Evolutionary conservation across 1,140 invertebrate genomes (phyloP).

Genomic region (Bilobella aurantiaca): DNA sequence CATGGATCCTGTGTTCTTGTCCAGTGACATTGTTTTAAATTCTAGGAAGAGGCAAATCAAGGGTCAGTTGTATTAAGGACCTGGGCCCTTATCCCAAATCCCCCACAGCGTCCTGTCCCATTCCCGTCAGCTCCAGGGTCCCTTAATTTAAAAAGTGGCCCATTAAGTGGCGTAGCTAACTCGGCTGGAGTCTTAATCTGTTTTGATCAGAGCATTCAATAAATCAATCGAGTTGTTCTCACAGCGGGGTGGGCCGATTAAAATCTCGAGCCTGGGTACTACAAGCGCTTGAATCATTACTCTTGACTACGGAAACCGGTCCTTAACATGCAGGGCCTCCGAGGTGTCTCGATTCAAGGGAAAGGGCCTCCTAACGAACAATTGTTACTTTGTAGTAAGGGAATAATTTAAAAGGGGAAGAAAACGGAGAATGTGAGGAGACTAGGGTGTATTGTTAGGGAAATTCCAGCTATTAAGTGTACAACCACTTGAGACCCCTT

Average conservation of each 20-base stretch:
- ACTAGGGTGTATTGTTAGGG: neutral
- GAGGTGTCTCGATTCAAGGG: neutral
- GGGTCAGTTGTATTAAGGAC: neutral
- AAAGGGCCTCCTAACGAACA: neutral
- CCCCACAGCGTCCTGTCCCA: neutral
- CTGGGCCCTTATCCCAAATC: no score
- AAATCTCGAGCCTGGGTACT: neutral
- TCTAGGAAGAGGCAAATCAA: no score
- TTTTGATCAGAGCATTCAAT: neutral
- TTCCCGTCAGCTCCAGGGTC: neutral
- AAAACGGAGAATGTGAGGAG: neutral
- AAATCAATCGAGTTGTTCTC: conserved; percentile 2
- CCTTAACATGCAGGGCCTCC: neutral
- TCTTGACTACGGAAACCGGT: neutral
- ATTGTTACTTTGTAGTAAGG: neutral
- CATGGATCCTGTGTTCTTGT: no score
- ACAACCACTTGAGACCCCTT: no score
- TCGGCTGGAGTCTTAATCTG: neutral
- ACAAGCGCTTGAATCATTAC: neutral
- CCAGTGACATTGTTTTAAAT: no score
- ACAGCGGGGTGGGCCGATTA: neutral
- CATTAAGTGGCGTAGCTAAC: neutral
- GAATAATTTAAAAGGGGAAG: neutral
- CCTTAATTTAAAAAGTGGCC: neutral
- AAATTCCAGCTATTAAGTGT: neutral